These are phyloP conservation scores for Dromococcyx pavoninus DNA, from an alignment of 2,797 vertebrate species.

Conservation along the genomic window DNA sequence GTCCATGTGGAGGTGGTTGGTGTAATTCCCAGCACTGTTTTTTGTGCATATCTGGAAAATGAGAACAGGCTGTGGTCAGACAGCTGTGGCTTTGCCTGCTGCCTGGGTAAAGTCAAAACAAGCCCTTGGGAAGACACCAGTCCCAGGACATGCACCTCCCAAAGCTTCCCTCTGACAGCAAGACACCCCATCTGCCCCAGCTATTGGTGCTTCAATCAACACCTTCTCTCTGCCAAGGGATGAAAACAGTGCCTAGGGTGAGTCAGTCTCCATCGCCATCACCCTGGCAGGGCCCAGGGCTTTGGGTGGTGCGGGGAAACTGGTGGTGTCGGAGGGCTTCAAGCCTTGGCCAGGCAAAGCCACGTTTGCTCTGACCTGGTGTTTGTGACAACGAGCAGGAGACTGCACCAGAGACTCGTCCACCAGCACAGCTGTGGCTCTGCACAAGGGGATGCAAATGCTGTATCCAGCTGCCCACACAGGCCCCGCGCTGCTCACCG, in stretches of 20 bases:
- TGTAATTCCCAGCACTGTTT: slow-evolving; percentile 92
- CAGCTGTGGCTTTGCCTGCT: neutral
- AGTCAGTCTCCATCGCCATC: neutral
- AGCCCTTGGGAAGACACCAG: neutral
- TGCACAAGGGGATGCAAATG: neutral
- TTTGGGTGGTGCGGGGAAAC: neutral
- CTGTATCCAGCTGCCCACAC: neutral
- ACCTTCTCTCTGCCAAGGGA: neutral
- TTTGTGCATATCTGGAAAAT: slow-evolving; percentile 87
- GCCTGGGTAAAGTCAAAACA: neutral
- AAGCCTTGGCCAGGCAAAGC: neutral
- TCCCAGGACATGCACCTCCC: neutral
- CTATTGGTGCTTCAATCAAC: neutral
- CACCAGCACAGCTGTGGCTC: neutral
- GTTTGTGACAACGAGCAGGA: neutral
- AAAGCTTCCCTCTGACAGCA: neutral
- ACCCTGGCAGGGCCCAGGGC: neutral
- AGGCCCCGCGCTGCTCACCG: slow-evolving; percentile 79
- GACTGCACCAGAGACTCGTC: neutral
- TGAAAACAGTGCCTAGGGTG: neutral
- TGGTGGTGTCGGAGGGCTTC: neutral
- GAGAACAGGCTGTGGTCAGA: slow-evolving; percentile 9
- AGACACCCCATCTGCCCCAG: neutral
- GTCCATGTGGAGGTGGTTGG: slow-evolving; percentile 93
- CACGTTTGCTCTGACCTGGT: neutral